phyloP scores from a whole-genome alignment of 2,113 vertebrate species.

The Trematocara stigmaticum region DNA sequence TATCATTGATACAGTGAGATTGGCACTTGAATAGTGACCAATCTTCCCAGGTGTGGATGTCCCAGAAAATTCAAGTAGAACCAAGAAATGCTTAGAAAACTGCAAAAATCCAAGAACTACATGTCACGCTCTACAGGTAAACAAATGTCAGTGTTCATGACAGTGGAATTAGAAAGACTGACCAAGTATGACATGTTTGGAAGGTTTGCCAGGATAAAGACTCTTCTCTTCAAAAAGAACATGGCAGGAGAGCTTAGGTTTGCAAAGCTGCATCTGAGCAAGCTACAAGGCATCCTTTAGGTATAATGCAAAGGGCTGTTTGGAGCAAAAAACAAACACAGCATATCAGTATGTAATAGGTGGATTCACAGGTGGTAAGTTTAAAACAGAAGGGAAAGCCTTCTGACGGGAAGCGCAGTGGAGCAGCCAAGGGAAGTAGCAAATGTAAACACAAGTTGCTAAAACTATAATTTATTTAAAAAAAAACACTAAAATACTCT shows the following conservation, averaged over 20 bases:
- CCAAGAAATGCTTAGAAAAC: not conserved
- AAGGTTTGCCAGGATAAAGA: not conserved
- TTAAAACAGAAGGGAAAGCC: too few species aligned
- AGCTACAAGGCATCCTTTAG: not conserved
- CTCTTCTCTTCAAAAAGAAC: not conserved
- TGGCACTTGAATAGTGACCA: not conserved
- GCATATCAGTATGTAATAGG: not conserved
- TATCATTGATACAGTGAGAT: not conserved
- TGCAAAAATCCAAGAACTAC: not conserved
- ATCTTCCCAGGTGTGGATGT: not conserved
- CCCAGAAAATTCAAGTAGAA: not conserved
- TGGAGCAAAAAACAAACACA: not conserved
- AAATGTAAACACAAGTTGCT: too few species aligned
- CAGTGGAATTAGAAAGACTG: not conserved
- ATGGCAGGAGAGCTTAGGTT: not conserved
- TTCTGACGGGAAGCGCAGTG: too few species aligned
- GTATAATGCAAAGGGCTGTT: not conserved
- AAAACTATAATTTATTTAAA: too few species aligned
- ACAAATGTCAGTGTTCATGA: not conserved
- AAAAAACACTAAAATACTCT: too few species aligned
- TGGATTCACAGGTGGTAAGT: too few species aligned
- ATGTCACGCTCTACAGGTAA: not conserved
- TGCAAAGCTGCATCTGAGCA: not conserved
- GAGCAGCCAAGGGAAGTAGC: too few species aligned
- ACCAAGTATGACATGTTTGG: not conserved